Base-by-base conservation (phyloP, 2,113 vertebrate species). In the Toxostoma redivivum region DNA sequence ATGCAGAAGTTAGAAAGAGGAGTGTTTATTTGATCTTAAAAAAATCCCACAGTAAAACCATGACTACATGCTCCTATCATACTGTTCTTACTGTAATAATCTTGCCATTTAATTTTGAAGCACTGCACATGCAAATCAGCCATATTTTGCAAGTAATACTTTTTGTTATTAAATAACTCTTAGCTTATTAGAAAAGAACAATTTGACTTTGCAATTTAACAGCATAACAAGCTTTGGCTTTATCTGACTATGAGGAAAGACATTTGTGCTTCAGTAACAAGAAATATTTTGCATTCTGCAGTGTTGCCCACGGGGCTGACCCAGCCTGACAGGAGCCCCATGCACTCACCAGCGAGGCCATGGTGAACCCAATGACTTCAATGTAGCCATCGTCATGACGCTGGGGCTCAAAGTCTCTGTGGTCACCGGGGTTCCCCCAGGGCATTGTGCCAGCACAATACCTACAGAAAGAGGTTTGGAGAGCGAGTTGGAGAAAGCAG, bases 391-490 rank as follows among this genome's bases (percentile, higher is more conserved):
- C 98, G 15, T 98, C 98, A 4, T 98, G 98, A 10, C 98, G 97
- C 81, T 98, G 98, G 61, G 98, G 98, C 81, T 98, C 98, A 64
- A 98, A 98, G 86, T 98, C 98, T 78, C 98, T 97, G 81, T 98
- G 98, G 40, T 98, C 98, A 25, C 98, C 97, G 21, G 98, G 98
- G 85, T 98, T 98, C 33, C 98, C 98, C 98, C 98, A 98, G 69
- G 98, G 98, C 98, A 98, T 98, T 69, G 98, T 98, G 97, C 98
- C 98, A 71, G 98, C 98, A 97, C 98, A 98, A 76, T 98, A 98
- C 96, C 98, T 98, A 50, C 28, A 96, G 61, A 40, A 61, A 50
- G 31, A 95, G 23, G 31, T 90, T 80, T 35, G 72, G 45, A 77
- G 78, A 72, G 77, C 3, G 0, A 44, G 23, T 28, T 15, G 91